Percentiles rank a stretch among this genome's conserved stretches.
These are phyloP conservation scores for Corythaeola cristata DNA, from an alignment of 2,113 vertebrate genomes.

Conservation along the genomic window DNA sequence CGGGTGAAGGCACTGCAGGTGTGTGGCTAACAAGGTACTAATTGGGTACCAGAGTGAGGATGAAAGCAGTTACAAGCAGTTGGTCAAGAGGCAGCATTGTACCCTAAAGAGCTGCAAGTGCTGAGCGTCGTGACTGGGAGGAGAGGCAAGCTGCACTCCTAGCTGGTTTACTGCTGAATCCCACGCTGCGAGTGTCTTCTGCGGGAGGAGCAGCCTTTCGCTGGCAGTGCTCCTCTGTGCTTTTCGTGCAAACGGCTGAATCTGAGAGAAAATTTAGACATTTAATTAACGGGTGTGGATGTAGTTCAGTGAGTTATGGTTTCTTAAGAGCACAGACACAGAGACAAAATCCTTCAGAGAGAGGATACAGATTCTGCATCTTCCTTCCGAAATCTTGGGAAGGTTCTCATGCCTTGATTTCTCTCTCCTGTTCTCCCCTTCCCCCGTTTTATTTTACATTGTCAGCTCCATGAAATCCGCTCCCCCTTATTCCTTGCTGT, in stretches of 20 bases:
- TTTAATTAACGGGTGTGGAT: neutral
- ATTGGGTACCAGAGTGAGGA: constrained; percentile 61
- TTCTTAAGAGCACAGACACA: neutral
- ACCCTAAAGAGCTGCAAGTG: constrained; percentile 38
- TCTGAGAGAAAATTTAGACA: neutral
- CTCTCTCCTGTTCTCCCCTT: fast-evolving
- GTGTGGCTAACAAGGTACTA: constrained; percentile 72
- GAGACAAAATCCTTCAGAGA: neutral
- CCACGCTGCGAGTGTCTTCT: neutral
- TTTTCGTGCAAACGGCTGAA: neutral
- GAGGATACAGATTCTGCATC: neutral
- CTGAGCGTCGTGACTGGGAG: constrained; percentile 6
- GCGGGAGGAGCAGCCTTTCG: neutral
- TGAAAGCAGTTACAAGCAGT: constrained; percentile 57
- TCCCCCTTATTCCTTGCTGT: neutral
- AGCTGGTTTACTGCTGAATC: constrained; percentile 36
- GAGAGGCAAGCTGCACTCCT: constrained; percentile 12
- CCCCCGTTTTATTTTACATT: fast-evolving
- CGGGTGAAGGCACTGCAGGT: constrained; percentile 59
- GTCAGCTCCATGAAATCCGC: neutral
- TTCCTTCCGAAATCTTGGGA: neutral
- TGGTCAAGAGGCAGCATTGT: constrained; percentile 43
- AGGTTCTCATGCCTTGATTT: neutral
- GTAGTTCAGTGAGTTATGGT: neutral
- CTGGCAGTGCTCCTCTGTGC: fast-evolving